These are phyloP conservation scores for Phortica variegata DNA, from an alignment of 1,140 invertebrate genomes.

Conservation along the genomic window DNA sequence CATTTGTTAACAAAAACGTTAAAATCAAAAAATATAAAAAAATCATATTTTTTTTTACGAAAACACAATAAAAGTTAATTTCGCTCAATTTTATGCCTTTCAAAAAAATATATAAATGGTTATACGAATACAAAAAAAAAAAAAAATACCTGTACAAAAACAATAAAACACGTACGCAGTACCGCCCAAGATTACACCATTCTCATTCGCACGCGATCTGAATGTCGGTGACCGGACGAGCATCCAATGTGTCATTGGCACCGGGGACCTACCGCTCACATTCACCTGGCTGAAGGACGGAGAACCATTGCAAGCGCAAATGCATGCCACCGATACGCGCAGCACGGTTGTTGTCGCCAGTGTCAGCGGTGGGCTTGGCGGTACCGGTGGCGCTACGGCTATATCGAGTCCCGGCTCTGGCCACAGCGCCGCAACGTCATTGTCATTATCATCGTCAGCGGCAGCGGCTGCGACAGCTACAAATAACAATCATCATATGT, in stretches of 20 bases:
- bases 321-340: conserved; percentile 7
- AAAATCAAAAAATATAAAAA: too few relatives aligned
- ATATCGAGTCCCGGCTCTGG: conserved; percentile 19
- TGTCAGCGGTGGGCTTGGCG: conserved; percentile 39
- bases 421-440: conserved; percentile 14
- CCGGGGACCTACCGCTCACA: conserved; percentile 69
- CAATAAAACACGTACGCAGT: conserved; percentile 58
- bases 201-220: conserved; percentile 67
- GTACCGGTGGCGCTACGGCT: conserved; percentile 39
- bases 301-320: conserved; percentile 45
- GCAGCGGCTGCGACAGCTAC: neutral
- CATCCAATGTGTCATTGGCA: conserved; percentile 68
- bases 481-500: conserved; percentile 3
- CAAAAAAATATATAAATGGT: too few relatives aligned
- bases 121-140: neutral
- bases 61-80: too few relatives aligned
- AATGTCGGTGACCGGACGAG: conserved; percentile 71
- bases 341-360: conserved; percentile 17
- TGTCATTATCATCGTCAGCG: conserved; percentile 8
- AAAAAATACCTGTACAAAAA: neutral
- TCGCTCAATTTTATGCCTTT: too few relatives aligned
- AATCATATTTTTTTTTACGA: too few relatives aligned
- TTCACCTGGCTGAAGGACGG: conserved; percentile 74
- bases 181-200: conserved; percentile 67
- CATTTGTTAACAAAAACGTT: too few relatives aligned